Base-by-base conservation (phyloP, 2,797 vertebrate genomes). In the Sebastes kiyomatsui region DNA sequence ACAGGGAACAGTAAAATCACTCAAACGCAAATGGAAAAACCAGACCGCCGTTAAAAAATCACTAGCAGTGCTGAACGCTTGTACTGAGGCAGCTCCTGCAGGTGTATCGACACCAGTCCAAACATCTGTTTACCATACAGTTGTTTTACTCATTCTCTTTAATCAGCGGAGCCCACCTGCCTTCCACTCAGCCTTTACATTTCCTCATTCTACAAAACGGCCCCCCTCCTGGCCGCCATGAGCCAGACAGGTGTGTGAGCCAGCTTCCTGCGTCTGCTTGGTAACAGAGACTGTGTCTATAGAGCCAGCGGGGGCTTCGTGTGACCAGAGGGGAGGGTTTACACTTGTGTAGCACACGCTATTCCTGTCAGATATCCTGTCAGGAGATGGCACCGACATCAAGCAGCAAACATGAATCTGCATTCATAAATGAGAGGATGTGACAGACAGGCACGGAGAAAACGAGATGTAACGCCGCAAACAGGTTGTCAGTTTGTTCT, bases 161-260 rank as follows among this genome's bases (percentile, higher is more conserved):
- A 83, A 92, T 88, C 84, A 82, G 72, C 12, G 70, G 55, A 90
- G 84, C 80, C 83, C 90, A 93, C 87, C 89, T 94, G 93, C 67
- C 74, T 58, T 33, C 42, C 67, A 8, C 68, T 62, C 56, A 66
- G 54, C 75, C 79, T 89, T 81, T 78, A 88, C 77, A 60, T 85
- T 66, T 67, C 60, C 76, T 69, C 61, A 22, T 58, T 75, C 35
- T 23, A 32, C 79, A 78, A 70, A 78, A 42, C 38, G 28, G 55
- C 52, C 35, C 12, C 67, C 42, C 4, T 32, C 75, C 73, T 58
- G 28, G 68, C 75, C 83, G 16, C 60, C 61, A 33, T 77, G 80
- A 81, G 72, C 87, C 66, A 46, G 81, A 67, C 87, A 88, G 87
- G 85, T 90, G 88, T 77, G 78, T 77, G 81, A 88, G 78, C 70